Percentiles rank a stretch among this genome's conserved stretches.
phyloP scores from a whole-genome alignment of 2,113 vertebrate species.

The Anas platyrhynchos region DNA sequence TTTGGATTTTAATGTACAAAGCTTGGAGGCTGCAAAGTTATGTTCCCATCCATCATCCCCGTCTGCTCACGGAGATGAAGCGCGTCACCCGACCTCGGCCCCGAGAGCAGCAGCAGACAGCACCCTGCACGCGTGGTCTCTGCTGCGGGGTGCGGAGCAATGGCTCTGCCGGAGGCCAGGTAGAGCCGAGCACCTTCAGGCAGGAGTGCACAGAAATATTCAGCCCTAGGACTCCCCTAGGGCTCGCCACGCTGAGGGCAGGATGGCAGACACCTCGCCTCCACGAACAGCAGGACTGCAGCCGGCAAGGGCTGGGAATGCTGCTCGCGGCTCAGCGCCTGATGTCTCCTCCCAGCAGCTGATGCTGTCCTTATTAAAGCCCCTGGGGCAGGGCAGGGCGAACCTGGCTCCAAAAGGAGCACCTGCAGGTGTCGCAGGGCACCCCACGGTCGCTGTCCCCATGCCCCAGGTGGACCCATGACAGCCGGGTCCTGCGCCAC shows the following conservation, averaged over 20 bases:
- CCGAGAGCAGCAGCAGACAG: background rate
- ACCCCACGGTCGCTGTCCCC: no score
- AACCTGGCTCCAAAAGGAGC: background rate
- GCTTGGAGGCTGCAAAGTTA: background rate
- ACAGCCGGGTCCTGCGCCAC: no score
- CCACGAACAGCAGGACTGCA: background rate
- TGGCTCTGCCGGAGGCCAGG: background rate
- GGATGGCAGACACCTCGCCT: background rate
- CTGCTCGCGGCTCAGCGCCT: background rate
- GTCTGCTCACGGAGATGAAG: background rate
- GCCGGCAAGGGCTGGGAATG: background rate
- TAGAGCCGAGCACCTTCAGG: rapidly evolving
- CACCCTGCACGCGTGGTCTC: background rate
- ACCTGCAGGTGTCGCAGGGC: no score
- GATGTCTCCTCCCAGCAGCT: background rate
- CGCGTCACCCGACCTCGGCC: background rate
- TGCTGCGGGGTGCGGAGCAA: background rate
- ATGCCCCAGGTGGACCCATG: no score
- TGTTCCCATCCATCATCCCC: background rate
- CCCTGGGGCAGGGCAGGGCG: background rate
- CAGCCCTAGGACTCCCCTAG: background rate
- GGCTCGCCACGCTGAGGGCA: rapidly evolving
- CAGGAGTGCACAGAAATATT: background rate
- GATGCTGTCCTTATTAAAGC: background rate
- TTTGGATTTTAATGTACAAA: background rate